phyloP scores from a whole-genome alignment of 2,797 vertebrate species.

The Sus cebifrons region DNA sequence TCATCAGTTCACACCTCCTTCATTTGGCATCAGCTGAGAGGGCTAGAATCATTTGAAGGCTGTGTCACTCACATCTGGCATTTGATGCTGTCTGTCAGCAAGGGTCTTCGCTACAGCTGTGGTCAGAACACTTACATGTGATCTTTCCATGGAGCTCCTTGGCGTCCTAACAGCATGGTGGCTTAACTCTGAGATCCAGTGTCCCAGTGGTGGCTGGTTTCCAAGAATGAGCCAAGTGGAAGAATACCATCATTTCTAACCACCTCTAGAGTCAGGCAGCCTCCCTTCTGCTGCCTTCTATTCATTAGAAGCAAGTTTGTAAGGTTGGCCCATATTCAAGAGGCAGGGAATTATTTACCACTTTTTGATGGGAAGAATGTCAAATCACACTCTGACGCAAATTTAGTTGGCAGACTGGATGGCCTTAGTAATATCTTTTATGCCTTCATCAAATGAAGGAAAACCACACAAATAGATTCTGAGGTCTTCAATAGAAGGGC shows the following conservation, averaged over 20 bases:
- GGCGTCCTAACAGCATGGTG: neutral
- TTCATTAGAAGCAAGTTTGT: constrained; percentile 8
- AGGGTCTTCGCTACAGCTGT: neutral
- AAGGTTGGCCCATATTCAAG: neutral
- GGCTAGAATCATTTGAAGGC: constrained; percentile 7
- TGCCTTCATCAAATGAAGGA: neutral
- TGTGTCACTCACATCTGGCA: neutral
- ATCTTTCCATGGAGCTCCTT: neutral
- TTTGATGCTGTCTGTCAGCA: neutral
- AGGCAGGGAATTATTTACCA: neutral
- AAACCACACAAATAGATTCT: neutral
- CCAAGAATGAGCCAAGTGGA: neutral
- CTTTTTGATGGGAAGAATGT: constrained; percentile 13
- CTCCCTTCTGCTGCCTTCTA: neutral
- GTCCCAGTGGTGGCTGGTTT: neutral
- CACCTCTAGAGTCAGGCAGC: neutral
- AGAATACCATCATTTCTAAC: neutral
- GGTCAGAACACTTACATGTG: neutral
- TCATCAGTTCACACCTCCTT: neutral
- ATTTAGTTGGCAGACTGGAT: constrained; percentile 12
- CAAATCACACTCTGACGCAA: neutral
- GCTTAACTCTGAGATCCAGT: neutral
- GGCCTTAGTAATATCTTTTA: neutral
- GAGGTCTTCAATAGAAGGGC: neutral
- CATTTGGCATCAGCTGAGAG: neutral